phyloP scores from a whole-genome alignment of 2,888 invertebrate genomes.

The Lepidocyrtoides sp. region DNA sequence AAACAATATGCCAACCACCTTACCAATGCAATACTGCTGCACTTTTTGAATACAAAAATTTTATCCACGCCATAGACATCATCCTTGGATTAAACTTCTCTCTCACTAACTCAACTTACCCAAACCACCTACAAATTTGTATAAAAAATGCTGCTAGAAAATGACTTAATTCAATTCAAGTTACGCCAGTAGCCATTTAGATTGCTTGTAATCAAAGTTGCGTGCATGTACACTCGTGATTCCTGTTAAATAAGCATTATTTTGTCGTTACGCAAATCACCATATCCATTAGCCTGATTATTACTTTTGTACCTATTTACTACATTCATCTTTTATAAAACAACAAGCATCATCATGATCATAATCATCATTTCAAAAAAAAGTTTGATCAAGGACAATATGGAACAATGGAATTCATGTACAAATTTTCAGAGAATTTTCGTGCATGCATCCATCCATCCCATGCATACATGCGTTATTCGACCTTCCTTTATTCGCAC shows the following conservation, averaged over 20 bases:
- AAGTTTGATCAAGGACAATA: conserved; percentile 36
- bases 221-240: not conserved
- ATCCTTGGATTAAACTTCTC: too few species aligned
- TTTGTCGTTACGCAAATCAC: conserved; percentile 68
- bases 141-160: not conserved
- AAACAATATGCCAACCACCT: too few species aligned
- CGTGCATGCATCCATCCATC: too few species aligned
- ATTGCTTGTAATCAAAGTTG: not conserved
- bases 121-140: too few species aligned
- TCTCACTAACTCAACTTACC: not conserved
- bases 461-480: too few species aligned
- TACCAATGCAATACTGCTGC: too few species aligned
- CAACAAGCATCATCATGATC: not conserved
- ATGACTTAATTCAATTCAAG: not conserved
- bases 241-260: conserved; percentile 29
- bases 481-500: conserved; percentile 41
- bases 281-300: conserved; percentile 58
- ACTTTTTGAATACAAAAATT: too few species aligned
- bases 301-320: conserved; percentile 7
- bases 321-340: conserved; percentile 44
- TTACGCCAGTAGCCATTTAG: not conserved
- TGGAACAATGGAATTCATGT: not conserved
- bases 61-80: too few species aligned
- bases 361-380: not conserved
- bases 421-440: conserved; percentile 26